Percentiles rank a stretch among this genome's conserved stretches.
phyloP scores from a whole-genome alignment of 1,140 invertebrate species.

The Venustaconcha ellipsiformis region DNA sequence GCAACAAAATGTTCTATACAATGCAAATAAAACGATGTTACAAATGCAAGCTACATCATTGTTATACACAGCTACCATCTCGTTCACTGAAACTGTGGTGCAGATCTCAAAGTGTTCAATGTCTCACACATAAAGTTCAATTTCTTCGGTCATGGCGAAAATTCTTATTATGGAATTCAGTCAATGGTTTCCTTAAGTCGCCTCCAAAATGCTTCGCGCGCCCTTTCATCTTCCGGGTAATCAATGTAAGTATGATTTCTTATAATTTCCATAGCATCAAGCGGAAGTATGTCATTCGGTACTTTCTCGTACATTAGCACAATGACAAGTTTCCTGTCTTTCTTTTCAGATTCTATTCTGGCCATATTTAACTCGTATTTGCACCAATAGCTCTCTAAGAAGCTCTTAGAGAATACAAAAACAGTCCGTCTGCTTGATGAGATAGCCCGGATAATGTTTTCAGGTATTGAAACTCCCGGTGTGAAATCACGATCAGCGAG shows the following conservation, averaged over 20 bases:
- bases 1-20: too few relatives aligned
- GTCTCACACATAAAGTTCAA: too few relatives aligned
- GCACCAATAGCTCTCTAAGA: slow-evolving; percentile 77
- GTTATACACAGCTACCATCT: too few relatives aligned
- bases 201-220: slow-evolving; percentile 1
- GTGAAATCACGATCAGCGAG: slow-evolving; percentile 90
- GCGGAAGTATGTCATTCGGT: neutral
- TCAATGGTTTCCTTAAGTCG: neutral
- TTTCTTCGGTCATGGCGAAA: too few relatives aligned
- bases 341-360: slow-evolving; percentile 42
- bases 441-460: slow-evolving; percentile 69
- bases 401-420: slow-evolving; percentile 74
- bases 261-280: slow-evolving; percentile 12
- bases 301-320: slow-evolving; percentile 8
- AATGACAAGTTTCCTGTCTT: slow-evolving; percentile 5
- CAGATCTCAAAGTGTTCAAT: too few relatives aligned
- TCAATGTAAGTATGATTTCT: slow-evolving; percentile 1
- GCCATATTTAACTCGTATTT: slow-evolving; percentile 49
- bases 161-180: too few relatives aligned
- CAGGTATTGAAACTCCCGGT: slow-evolving; percentile 79
- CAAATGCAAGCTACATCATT: too few relatives aligned
- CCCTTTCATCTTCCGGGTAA: neutral
- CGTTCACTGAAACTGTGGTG: too few relatives aligned
- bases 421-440: slow-evolving; percentile 71
- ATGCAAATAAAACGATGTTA: too few relatives aligned